Evolutionary conservation across 2,888 invertebrate species (phyloP), one percentile per base, ranked within the genome.

Genomic region (Drosophila mimica): DNA sequence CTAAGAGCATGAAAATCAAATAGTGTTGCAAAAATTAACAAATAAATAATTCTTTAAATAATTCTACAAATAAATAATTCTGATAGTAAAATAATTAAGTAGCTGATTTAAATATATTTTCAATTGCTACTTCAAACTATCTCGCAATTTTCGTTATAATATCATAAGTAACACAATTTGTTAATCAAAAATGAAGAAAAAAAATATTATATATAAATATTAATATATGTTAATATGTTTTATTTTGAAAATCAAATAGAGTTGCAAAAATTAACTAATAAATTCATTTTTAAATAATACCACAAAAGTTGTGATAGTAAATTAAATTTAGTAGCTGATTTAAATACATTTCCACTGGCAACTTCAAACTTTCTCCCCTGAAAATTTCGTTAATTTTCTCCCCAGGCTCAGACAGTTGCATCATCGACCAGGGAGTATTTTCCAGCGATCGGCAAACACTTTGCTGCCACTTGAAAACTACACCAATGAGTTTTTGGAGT

Each of bases 351-450:
- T 25, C 1, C 8, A 15, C n/a, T 31, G 3, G 1, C n/a, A 38
- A n/a, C 20, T 43, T 6, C 13, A 17, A 43, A 33, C 17, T 17
- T 25, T 25, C 20, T 13, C 2, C 20, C 25, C 46, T 15, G 1
- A n/a, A 11, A 52, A 20, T 30, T 8, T 36, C 3, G 8, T 34
- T 1, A 3, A 15, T 6, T 33, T 33, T 25, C 31, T 1, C 2
- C 2, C 25, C 33, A 11, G 20, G 51, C 2, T 15, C 20, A 15
- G 46, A 31, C 28, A 13, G 54, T 56, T 71, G 70, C 56, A 58
- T 71, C 71, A 71, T 54, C 30, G 30, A 0, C 28, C 17, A 51
- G 20, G 34, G 25, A 9, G 20, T 20, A 15, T 43, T 53, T 25
- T 46, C 15, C 28, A 15, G 30, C 34, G 30, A 33, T 62, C 46